phyloP scores from a whole-genome alignment of 2,113 vertebrate genomes.

The Jacana jacana region DNA sequence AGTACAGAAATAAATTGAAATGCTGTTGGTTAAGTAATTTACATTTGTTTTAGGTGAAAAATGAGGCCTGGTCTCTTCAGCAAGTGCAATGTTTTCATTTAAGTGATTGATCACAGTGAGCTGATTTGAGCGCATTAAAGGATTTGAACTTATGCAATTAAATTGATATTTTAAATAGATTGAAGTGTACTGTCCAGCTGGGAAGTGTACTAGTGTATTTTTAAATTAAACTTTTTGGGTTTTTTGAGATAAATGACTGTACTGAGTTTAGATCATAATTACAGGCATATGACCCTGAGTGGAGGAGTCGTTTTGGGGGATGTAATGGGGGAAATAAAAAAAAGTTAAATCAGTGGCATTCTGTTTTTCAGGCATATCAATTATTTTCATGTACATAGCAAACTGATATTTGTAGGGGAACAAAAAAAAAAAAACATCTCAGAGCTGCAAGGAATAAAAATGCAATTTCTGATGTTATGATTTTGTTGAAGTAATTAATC shows the following conservation, averaged over 20 bases:
- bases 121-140: not conserved
- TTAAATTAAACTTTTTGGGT: not conserved
- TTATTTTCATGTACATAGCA: not conserved
- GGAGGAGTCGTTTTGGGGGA: not conserved
- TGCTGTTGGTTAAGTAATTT: not conserved
- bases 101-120: not conserved
- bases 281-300: not conserved
- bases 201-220: not conserved
- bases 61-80: not conserved
- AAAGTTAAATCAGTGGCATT: not conserved
- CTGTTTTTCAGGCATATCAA: not conserved
- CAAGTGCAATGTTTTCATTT: not conserved
- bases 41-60: not conserved
- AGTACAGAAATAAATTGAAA: not conserved
- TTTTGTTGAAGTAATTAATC: not conserved
- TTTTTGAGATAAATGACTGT: not conserved
- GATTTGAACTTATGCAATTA: conserved; percentile 4
- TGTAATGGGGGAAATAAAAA: not conserved
- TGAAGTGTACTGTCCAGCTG: not conserved
- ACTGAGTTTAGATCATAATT: not conserved
- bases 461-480: not conserved
- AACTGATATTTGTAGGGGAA: not conserved
- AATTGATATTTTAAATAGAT: conserved; percentile 16
- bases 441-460: not conserved
- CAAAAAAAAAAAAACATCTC: not conserved